Conservation (phyloP, 2,113 vertebrate species). For the Mixornis gularis region DNA sequence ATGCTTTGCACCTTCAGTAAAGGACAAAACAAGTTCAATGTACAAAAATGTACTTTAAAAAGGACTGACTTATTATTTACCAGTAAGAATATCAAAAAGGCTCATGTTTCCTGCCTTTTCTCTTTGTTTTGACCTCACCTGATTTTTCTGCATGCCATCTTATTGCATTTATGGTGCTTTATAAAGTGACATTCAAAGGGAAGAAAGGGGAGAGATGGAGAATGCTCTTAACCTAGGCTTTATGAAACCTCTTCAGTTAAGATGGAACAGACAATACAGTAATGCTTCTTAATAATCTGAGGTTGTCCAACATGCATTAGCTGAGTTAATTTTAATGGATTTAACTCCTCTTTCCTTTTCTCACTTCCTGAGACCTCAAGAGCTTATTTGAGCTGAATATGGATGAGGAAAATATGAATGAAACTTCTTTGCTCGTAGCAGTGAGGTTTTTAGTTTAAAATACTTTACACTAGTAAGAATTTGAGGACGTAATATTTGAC, state of each 20-base stretch:
- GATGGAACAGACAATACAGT: not conserved
- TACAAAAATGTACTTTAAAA: not conserved
- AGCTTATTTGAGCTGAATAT: not conserved
- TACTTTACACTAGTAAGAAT: not conserved
- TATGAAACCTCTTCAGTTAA: conserved; percentile 14
- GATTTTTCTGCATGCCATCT: not conserved
- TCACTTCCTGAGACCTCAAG: not conserved
- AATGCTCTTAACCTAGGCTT: not conserved
- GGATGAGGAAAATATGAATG: not conserved
- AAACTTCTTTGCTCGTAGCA: not conserved
- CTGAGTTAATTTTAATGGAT: not conserved
- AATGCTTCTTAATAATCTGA: not conserved
- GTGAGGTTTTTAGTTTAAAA: not conserved
- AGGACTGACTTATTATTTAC: not conserved
- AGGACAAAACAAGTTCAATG: conserved; percentile 5
- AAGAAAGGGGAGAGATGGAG: not conserved
- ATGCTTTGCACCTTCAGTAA: not conserved
- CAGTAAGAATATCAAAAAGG: not conserved
- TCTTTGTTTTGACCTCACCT: not conserved
- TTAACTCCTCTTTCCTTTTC: not conserved
- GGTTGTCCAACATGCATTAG: not conserved
- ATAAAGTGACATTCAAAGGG: not conserved
- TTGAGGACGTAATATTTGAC: not conserved
- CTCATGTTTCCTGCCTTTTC: not conserved
- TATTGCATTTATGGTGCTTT: not conserved